A percentile compares a stretch with the other conserved stretches of the same genome.
Conservation (phyloP, 1,140 invertebrate species). For the Probaryconus sp. region DNA sequence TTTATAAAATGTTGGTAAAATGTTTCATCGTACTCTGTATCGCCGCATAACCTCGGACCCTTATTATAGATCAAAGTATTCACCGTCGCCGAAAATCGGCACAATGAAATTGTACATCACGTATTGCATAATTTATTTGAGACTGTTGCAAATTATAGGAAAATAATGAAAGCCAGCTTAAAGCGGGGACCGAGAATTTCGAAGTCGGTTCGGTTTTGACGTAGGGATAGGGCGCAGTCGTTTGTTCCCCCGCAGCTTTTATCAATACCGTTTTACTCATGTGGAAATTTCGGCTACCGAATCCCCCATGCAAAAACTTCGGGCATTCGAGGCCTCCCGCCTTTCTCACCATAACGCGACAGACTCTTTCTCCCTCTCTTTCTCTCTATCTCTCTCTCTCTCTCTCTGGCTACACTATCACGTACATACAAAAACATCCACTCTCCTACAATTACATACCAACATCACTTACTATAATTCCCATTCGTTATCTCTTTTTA, state of each 20-base stretch:
- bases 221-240: constrained; percentile 73
- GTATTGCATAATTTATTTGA: constrained; percentile 56
- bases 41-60: constrained; percentile 5
- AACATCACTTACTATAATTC: too few relatives aligned
- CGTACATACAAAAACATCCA: constrained; percentile 53
- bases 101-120: constrained; percentile 23
- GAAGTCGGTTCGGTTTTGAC: constrained; percentile 71
- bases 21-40: too few relatives aligned
- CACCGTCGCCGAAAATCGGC: background rate
- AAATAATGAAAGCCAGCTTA: constrained; percentile 77
- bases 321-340: constrained; percentile 72
- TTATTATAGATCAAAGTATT: constrained; percentile 14
- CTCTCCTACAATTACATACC: constrained; percentile 46
- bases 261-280: constrained; percentile 77
- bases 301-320: constrained; percentile 71
- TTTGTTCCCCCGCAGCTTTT: constrained; percentile 72
- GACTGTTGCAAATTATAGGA: constrained; percentile 77
- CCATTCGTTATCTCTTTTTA: too few relatives aligned
- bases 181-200: constrained; percentile 62
- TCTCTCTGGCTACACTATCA: constrained; percentile 34
- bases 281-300: constrained; percentile 74
- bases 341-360: constrained; percentile 76
- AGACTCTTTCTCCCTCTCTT: too few relatives aligned
- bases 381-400: too few relatives aligned
- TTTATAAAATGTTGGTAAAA: too few relatives aligned